Evolutionary conservation across 1,140 invertebrate genomes (phyloP), one percentile per base, ranked within the genome.

Genomic region (Maniola jurtina): DNA sequence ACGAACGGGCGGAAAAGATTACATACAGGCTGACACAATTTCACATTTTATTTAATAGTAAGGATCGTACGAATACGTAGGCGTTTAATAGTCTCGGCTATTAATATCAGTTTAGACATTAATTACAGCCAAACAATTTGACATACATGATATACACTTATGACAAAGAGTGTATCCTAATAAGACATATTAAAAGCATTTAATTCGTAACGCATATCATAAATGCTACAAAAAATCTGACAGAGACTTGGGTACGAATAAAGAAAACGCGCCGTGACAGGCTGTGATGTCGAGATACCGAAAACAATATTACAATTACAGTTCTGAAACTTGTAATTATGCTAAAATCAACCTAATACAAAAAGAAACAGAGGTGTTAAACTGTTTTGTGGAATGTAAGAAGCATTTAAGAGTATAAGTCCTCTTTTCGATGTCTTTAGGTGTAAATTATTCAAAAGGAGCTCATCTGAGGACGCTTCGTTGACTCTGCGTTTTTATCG

Each of bases 401-500:
- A 45, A 25, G 47, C 7, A 50, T 60, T 54, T 52, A 54, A 60
- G 8, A 35, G 64, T 55, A 68, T 55, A 68, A 55, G 35, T 60
- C 61, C 60, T 68, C 61, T 68, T 68, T 79, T 76, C 66, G 70
- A 75, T 77, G 75, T 78, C 75, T 84, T 81, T 79, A 80, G 76
- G 77, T 84, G 82, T 84, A 83, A 86, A 86, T 86, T 83, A 84
- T 86, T 86, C 77, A 84, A 80, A 84, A 70, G 64, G 66, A 72
- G 71, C 71, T 86, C 81, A 81, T 84, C 83, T 66, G 52, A 66
- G 58, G 68, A 78, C 68, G 75, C 75, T 75, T 58, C 54, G 50
- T 52, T 62, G 59, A 52, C 38, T 66, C 56, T 74, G 71, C 71
- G 80, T 84, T 78, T 84, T 84, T 81, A 77, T 72, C 69, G 68